phyloP scores from a whole-genome alignment of 2,888 invertebrate genomes.

The Teleiodes luculella region DNA sequence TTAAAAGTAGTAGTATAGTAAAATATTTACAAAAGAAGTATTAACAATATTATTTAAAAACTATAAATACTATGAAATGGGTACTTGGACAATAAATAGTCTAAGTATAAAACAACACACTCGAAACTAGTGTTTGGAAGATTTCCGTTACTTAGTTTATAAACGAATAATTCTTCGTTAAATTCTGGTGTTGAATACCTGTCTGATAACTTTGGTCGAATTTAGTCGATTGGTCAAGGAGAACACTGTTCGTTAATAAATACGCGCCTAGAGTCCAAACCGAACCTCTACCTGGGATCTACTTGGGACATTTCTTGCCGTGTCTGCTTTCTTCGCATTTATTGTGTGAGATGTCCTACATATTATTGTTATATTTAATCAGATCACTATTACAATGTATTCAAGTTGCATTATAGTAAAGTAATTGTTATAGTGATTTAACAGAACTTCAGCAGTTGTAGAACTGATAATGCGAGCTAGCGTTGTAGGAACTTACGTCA shows the following conservation, averaged over 20 bases:
- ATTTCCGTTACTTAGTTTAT: conserved; percentile 30
- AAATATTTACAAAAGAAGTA: conserved; percentile 70
- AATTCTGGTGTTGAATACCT: conserved; percentile 54
- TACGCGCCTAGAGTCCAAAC: conserved; percentile 31
- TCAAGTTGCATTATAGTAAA: too few species aligned
- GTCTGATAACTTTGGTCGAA: conserved; percentile 68
- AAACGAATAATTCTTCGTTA: conserved; percentile 28
- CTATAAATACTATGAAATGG: conserved; percentile 71
- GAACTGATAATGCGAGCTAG: too few species aligned
- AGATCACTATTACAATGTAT: too few species aligned
- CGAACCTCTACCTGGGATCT: too few species aligned
- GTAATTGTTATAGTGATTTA: too few species aligned
- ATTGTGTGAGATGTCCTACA: too few species aligned
- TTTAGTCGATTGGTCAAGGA: conserved; percentile 54
- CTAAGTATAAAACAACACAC: conserved; percentile 63
- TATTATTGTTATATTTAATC: too few species aligned
- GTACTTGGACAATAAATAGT: conserved; percentile 69
- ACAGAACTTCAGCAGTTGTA: too few species aligned
- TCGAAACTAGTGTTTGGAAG: conserved; percentile 57
- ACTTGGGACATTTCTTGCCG: too few species aligned
- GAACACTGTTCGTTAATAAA: conserved; percentile 26
- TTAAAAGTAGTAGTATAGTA: conserved; percentile 52
- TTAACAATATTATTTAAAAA: conserved; percentile 59
- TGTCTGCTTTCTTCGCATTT: too few species aligned
- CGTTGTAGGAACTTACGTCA: too few species aligned